phyloP scores from a whole-genome alignment of 2,888 invertebrate species.

The Thalpophila matura region DNA sequence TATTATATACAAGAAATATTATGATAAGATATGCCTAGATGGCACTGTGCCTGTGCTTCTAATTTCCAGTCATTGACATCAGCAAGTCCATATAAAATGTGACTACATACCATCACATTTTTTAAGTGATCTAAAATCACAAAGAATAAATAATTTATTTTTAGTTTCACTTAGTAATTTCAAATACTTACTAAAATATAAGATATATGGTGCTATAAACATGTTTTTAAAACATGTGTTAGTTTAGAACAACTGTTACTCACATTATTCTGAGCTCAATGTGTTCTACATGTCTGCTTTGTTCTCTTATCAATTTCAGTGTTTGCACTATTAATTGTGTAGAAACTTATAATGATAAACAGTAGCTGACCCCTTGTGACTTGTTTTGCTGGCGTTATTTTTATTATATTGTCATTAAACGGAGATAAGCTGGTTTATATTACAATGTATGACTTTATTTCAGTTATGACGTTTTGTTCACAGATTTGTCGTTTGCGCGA shows the following conservation, averaged over 20 bases:
- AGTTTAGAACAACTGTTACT: background rate
- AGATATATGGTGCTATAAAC: background rate
- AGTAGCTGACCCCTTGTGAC: constrained; percentile 56
- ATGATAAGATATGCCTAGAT: no score
- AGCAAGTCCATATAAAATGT: no score
- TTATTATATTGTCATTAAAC: constrained; percentile 51
- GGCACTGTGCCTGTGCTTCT: no score
- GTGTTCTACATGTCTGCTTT: constrained; percentile 28
- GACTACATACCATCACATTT: no score
- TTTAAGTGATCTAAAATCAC: no score
- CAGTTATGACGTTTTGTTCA: constrained; percentile 50
- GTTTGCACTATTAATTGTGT: constrained; percentile 30
- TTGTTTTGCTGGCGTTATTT: constrained; percentile 53
- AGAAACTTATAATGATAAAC: constrained; percentile 54
- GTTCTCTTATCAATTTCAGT: constrained; percentile 47
- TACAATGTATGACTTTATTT: constrained; percentile 3
- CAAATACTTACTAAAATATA: no score
- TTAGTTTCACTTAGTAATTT: background rate
- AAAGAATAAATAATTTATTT: background rate
- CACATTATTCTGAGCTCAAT: background rate
- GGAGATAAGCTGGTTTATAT: constrained; percentile 40
- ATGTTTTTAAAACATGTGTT: background rate
- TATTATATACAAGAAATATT: no score
- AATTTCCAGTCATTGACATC: no score
- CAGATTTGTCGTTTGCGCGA: constrained; percentile 83